Conservation (phyloP, 2,113 vertebrate species). For the Atrichornis clamosus region DNA sequence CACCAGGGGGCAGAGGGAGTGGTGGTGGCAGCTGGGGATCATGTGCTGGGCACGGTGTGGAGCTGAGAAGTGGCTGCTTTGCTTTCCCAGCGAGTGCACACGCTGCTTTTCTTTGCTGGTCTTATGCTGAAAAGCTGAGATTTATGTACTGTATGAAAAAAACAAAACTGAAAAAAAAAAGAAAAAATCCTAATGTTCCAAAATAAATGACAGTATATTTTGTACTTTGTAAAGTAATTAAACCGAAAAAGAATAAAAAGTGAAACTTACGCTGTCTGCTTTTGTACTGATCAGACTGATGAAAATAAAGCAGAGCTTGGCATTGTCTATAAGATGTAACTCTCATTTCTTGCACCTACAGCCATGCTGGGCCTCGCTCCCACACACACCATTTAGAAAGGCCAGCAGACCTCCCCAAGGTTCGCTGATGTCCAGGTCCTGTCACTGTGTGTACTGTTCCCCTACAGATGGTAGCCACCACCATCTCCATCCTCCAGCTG, state of each 20-base stretch:
- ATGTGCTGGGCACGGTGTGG: neutral
- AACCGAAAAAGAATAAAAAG: slow-evolving; percentile 56
- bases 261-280: slow-evolving; percentile 23
- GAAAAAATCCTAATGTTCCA: slow-evolving; percentile 64
- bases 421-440: neutral
- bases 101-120: slow-evolving; percentile 28
- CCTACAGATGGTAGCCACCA: too few species aligned
- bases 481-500: neutral
- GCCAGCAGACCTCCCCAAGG: neutral
- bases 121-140: slow-evolving; percentile 56
- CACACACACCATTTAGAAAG: rapidly evolving
- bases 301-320: slow-evolving; percentile 58
- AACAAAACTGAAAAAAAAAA: neutral
- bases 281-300: slow-evolving; percentile 47
- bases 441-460: rapidly evolving
- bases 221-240: slow-evolving; percentile 82
- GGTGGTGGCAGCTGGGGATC: neutral
- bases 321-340: neutral
- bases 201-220: slow-evolving; percentile 79
- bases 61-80: slow-evolving; percentile 10
- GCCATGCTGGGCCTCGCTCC: rapidly evolving
- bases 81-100: slow-evolving; percentile 31
- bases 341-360: neutral
- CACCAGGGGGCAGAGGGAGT: neutral
- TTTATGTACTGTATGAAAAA: slow-evolving; percentile 74